Evolutionary conservation across 1,140 invertebrate genomes (phyloP).

Genomic region (Asbolus verrucosus): DNA sequence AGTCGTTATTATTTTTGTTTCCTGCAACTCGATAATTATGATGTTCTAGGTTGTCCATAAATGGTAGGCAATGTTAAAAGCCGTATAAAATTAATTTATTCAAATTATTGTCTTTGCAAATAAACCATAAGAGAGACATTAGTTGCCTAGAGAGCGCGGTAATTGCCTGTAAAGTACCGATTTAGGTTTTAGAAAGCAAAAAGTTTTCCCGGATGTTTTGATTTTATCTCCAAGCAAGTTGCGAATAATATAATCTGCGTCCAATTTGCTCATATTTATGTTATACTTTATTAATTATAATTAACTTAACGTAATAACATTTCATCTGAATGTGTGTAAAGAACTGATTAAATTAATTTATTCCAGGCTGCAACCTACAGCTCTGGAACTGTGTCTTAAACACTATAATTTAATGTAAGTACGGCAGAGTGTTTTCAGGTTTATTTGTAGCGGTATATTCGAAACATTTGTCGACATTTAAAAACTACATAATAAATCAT

Average conservation of each 20-base stretch:
- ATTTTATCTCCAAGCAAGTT: not conserved
- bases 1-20: conserved; percentile 19
- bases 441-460: too few relatives aligned
- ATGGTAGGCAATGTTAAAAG: conserved; percentile 7
- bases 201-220: not conserved
- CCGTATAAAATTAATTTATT: conserved; percentile 25
- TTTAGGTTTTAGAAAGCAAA: conserved; percentile 11
- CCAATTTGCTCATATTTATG: conserved; percentile 8
- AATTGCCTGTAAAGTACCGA: conserved; percentile 22
- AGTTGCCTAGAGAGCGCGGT: not conserved
- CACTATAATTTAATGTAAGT: too few relatives aligned
- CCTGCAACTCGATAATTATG: conserved; percentile 18
- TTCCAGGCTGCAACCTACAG: too few relatives aligned
- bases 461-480: too few relatives aligned
- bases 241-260: not conserved
- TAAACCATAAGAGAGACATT: conserved; percentile 11
- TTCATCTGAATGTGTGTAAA: not conserved
- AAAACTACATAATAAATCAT: too few relatives aligned
- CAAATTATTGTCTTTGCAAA: conserved; percentile 23
- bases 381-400: too few relatives aligned
- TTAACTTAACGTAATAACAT: conserved; percentile 5
- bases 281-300: conserved; percentile 14
- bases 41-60: conserved; percentile 16
- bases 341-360: conserved; percentile 3
- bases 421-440: too few relatives aligned